Evolutionary conservation across 2,888 invertebrate genomes (phyloP), one percentile per base, ranked within the genome.

Genomic region (Colostygia pectinataria): DNA sequence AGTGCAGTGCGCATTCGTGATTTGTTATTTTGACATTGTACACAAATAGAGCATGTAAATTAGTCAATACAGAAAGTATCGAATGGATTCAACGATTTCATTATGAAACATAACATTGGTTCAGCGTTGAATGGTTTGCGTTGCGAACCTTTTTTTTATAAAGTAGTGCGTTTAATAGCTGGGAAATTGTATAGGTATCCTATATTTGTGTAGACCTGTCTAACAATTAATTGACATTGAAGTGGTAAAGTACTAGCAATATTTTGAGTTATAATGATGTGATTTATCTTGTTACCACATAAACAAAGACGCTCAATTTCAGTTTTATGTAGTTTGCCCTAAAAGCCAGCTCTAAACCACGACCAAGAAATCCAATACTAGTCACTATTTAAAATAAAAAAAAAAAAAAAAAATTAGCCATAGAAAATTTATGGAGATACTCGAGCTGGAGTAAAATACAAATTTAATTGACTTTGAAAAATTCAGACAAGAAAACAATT

Each of bases 221-320:
- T n/a, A n/a, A n/a, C n/a, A n/a, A n/a, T n/a, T n/a, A n/a, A n/a
- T n/a, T n/a, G n/a, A n/a, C n/a, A n/a, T n/a, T n/a, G n/a, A n/a
- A n/a, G n/a, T n/a, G n/a, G n/a, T n/a, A n/a, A n/a, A n/a, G n/a
- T n/a, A 18, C 9, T 5, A 20, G 12, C 20, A 23, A 12, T 8
- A 9, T 32, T 14, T 12, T 12, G n/a, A 28, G 1, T n/a, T 28
- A 1, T 32, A 7, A 5, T 34, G 13, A 13, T n/a, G 9, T 14
- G 25, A 27, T 37, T 41, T n/a, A 32, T 38, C 42, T 49, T 44
- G 47, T 45, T 29, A 48, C 13, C 23, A 48, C 18, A 12, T 8
- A 27, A 10, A 24, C 10, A 3, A n/a, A n/a, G 14, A 13, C 33
- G 39, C 6, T 38, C 13, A 18, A 33, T 33, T 41, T 20, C n/a